Conservation (phyloP, 92 coral and sea anemone genomes). For the Parazoanthus darwini region DNA sequence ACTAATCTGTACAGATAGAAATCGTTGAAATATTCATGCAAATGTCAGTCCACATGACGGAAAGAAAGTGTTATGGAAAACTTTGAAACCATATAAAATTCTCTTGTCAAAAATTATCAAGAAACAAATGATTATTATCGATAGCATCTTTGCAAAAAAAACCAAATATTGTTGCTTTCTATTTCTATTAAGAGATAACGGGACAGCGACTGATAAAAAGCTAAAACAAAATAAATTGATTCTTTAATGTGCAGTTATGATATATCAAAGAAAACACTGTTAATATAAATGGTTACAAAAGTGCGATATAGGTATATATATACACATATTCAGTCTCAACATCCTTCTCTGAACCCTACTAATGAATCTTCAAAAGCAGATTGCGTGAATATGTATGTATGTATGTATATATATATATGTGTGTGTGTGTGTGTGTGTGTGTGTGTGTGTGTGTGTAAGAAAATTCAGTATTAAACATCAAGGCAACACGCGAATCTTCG, state of each 20-base stretch:
- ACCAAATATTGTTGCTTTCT: background rate
- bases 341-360: too few relatives aligned
- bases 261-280: background rate
- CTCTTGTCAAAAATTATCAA: background rate
- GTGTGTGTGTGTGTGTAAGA: too few relatives aligned
- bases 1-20: constrained; percentile 1
- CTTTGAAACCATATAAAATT: background rate
- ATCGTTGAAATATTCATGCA: constrained; percentile 21
- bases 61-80: background rate
- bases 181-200: background rate
- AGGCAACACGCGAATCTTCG: too few relatives aligned
- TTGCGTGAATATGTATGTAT: too few relatives aligned
- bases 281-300: too few relatives aligned
- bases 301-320: background rate
- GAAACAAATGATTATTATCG: background rate
- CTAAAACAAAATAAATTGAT: background rate
- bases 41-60: background rate
- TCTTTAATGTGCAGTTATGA: background rate
- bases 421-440: too few relatives aligned
- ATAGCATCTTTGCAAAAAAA: constrained; percentile 19
- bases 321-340: too few relatives aligned
- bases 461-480: too few relatives aligned
- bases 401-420: too few relatives aligned
- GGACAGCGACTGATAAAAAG: background rate
- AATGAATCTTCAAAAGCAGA: too few relatives aligned